Conservation (phyloP, 2,888 invertebrate genomes). For the Xanthorhoe spadicearia region DNA sequence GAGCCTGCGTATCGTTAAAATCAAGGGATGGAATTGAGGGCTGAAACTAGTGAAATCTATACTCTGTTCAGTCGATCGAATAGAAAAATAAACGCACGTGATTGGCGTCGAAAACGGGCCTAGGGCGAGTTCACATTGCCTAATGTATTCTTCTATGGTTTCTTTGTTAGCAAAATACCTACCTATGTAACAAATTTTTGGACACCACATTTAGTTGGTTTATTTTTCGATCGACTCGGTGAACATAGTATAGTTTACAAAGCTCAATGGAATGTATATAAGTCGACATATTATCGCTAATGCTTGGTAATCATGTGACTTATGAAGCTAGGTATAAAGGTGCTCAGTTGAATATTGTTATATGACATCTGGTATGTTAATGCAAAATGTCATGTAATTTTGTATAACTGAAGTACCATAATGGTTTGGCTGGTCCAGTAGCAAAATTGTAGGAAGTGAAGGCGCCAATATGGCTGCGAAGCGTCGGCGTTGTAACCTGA, state of each 20-base stretch:
- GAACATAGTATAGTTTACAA: no score
- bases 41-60: constrained; percentile 1
- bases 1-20: constrained; percentile 16
- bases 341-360: background rate
- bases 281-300: constrained; percentile 11
- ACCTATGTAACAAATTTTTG: no score
- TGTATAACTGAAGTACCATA: constrained; percentile 20
- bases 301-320: constrained; percentile 39
- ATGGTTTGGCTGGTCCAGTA: constrained; percentile 62
- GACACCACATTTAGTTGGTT: no score
- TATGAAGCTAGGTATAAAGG: constrained; percentile 47
- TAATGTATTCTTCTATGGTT: no score
- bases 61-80: no score
- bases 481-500: constrained; percentile 54
- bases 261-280: constrained; percentile 18
- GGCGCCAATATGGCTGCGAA: constrained; percentile 46
- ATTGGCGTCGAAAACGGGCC: no score
- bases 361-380: background rate
- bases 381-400: background rate
- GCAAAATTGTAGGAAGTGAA: constrained; percentile 47
- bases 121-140: no score
- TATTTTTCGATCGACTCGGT: no score
- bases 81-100: no score
- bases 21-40: constrained; percentile 23
- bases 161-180: no score